Conservation (phyloP, 2,888 invertebrate genomes). For the Xanthorhoe designata region DNA sequence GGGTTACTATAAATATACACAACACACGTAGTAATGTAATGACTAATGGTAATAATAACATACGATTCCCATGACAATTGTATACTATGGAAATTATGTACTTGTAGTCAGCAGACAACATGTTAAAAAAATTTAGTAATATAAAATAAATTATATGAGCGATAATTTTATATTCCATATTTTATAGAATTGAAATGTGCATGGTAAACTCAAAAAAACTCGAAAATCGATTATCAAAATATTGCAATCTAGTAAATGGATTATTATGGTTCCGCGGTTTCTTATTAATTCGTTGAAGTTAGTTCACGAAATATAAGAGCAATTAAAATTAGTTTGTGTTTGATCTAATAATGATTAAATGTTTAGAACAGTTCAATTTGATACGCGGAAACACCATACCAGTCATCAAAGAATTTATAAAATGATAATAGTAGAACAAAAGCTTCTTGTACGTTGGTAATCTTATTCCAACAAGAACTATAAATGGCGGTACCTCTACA, state of each 20-base stretch:
- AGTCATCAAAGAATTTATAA: background rate
- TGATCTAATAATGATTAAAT: too few species aligned
- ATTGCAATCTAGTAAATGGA: background rate
- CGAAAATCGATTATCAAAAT: background rate
- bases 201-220: background rate
- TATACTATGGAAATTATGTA: background rate
- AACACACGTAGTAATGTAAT: too few species aligned
- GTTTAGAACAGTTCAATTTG: too few species aligned
- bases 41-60: conserved; percentile 7
- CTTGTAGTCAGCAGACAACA: background rate
- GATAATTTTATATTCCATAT: background rate
- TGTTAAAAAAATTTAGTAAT: too few species aligned
- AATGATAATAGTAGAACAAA: background rate
- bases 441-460: background rate
- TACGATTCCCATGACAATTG: conserved; percentile 40
- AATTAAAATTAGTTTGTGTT: too few species aligned
- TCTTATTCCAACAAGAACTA: background rate
- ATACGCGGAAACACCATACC: too few species aligned
- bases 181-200: background rate
- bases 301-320: conserved; percentile 1
- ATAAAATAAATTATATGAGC: too few species aligned
- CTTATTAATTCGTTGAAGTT: conserved; percentile 10
- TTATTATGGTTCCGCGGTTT: conserved; percentile 5
- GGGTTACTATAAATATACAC: background rate
- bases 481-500: background rate